These are phyloP conservation scores for Orussus abietinus DNA, from an alignment of 1,140 invertebrate species.

Conservation along the genomic window DNA sequence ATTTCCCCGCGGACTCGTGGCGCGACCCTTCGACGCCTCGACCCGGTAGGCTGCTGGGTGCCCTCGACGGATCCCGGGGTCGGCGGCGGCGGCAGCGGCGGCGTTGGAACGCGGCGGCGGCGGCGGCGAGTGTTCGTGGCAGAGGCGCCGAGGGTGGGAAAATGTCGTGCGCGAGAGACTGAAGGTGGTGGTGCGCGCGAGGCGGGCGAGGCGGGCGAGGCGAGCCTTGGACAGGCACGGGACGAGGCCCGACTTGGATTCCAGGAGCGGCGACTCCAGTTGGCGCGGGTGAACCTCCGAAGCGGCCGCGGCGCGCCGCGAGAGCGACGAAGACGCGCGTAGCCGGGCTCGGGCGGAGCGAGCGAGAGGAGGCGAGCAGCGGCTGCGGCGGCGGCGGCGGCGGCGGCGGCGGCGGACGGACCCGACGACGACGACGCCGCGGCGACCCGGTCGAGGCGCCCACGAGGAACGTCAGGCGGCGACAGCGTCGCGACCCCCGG, in stretches of 20 bases:
- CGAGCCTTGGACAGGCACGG: background rate
- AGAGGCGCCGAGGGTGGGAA: slow-evolving; percentile 11
- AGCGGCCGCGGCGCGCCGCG: slow-evolving; percentile 1
- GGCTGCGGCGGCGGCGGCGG: slow-evolving; percentile 13
- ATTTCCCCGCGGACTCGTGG: too few species aligned
- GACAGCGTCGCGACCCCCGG: slow-evolving; percentile 13
- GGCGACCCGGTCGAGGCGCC: slow-evolving; percentile 10
- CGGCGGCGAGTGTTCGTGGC: slow-evolving; percentile 2
- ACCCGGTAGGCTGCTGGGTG: too few species aligned
- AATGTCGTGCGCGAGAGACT: slow-evolving; percentile 21
- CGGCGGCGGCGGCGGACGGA: slow-evolving; percentile 20
- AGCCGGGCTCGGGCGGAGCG: slow-evolving; percentile 12
- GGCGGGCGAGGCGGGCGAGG: background rate
- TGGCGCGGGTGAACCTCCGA: too few species aligned
- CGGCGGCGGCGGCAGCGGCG: too few species aligned
- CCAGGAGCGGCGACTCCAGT: too few species aligned
- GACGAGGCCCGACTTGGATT: too few species aligned
- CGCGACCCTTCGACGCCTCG: too few species aligned
- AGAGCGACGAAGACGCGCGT: slow-evolving; percentile 16
- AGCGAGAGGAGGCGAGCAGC: slow-evolving; percentile 13
- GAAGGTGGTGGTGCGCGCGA: slow-evolving; percentile 19
- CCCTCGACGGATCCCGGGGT: too few species aligned
- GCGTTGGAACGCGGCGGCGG: slow-evolving; percentile 8
- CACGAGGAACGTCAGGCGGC: background rate
- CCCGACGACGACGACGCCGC: too few species aligned